These are phyloP conservation scores for Brachynemurus nebulosus DNA, from an alignment of 2,888 invertebrate species.

Conservation along the genomic window DNA sequence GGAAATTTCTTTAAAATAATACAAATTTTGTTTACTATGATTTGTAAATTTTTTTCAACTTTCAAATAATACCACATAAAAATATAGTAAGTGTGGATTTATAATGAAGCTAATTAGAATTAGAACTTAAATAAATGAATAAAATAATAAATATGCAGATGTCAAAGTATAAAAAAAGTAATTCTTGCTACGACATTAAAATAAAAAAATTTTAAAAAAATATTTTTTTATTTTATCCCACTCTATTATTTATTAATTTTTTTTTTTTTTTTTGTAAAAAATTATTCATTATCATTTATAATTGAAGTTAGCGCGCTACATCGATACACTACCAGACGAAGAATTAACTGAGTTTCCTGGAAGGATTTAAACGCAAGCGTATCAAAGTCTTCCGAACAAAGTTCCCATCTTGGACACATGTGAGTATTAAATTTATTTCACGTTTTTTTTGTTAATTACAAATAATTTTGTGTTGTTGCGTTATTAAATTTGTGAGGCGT, in stretches of 20 bases:
- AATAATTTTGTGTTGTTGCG: not conserved
- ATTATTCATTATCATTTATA: not conserved
- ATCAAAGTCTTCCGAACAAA: conserved; percentile 65
- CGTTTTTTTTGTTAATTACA: not conserved
- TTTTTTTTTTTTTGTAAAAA: not conserved
- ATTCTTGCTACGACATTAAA: too few species aligned
- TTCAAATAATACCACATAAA: too few species aligned
- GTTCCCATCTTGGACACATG: conserved; percentile 84
- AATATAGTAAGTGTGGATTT: too few species aligned
- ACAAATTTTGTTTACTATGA: too few species aligned
- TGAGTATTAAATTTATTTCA: conserved; percentile 51
- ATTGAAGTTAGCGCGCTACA: not conserved
- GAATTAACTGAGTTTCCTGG: conserved; percentile 8
- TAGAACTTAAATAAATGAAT: too few species aligned
- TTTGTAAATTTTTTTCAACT: too few species aligned
- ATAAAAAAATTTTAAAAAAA: too few species aligned
- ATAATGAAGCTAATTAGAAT: too few species aligned
- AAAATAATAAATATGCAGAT: too few species aligned
- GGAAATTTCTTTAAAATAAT: too few species aligned
- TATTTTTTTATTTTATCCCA: too few species aligned
- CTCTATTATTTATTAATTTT: not conserved
- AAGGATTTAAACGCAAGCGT: conserved; percentile 46
- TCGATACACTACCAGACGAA: conserved; percentile 3
- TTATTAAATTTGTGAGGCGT: not conserved
- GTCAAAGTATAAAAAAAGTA: too few species aligned